Evolutionary conservation across 2,888 invertebrate species (phyloP), one percentile per base, ranked within the genome.

Genomic region (Drosophila testacea): DNA sequence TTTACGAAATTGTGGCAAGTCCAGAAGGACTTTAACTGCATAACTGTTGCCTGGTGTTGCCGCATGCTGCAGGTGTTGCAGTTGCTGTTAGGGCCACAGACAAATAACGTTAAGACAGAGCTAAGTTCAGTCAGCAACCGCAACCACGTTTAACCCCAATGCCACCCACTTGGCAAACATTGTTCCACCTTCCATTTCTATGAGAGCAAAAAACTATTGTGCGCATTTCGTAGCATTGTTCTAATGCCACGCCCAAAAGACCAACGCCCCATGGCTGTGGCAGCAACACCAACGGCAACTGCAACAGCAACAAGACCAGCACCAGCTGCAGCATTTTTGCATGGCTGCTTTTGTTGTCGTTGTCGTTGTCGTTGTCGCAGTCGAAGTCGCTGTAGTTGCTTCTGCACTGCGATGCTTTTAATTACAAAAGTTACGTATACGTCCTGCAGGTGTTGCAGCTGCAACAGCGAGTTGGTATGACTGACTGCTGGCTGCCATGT

Each of bases 391-490:
- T 52, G 51, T 9, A 38, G 52, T n/a, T 41, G 36, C 11, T 46
- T 64, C 71, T 67, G 81, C 89, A 81, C 27, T 88, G 88, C 79
- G 88, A 69, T 79, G 84, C 75, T 89, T 88, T 88, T 83, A 88
- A 83, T 83, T 83, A 88, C 83, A 88, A 89, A 89, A 89, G 84
- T 87, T 84, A 83, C 83, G 83, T 83, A 80, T 83, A 86, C 86
- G 83, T 78, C 75, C 86, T 83, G 88, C 88, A 83, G 83, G 88
- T 88, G 83, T 83, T 83, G 88, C 85, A 83, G 73, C 86, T 88
- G 83, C 72, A 64, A 47, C 74, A 51, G 64, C 50, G 32, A 63
- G 47, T 61, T 55, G 22, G 44, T 48, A 1, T 22, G 44, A 52
- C 47, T 41, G 66, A 34, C 50, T 55, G 44, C 56, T 59, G 52